A percentile compares a stretch with the other conserved stretches of the same genome.
Evolutionary conservation across 2,888 invertebrate species (phyloP).

Genomic region (Drosophila silvestris): DNA sequence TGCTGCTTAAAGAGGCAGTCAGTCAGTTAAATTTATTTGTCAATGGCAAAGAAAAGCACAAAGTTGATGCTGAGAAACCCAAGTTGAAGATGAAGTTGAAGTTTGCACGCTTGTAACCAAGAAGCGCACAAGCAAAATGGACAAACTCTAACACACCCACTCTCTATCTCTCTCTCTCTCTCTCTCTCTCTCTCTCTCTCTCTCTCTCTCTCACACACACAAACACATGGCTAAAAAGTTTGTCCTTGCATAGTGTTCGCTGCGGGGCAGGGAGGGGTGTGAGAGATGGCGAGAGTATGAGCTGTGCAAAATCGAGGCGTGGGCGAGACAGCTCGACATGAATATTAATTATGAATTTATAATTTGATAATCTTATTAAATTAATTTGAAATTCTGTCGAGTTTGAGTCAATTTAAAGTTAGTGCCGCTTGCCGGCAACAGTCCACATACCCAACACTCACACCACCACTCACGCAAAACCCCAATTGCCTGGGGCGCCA

Average conservation of each 20-base stretch:
- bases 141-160: slow-evolving; percentile 26
- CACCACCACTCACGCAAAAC: background rate
- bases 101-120: slow-evolving; percentile 63
- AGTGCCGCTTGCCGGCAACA: slow-evolving; percentile 33
- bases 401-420: slow-evolving; percentile 79
- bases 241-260: slow-evolving; percentile 38
- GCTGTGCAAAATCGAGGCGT: slow-evolving; percentile 6
- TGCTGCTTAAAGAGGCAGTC: slow-evolving; percentile 25
- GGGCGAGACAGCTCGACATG: slow-evolving; percentile 57
- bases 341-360: slow-evolving; percentile 80
- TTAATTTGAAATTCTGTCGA: slow-evolving; percentile 77
- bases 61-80: slow-evolving; percentile 40
- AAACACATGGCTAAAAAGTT: slow-evolving; percentile 46
- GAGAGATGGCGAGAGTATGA: background rate
- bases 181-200: background rate
- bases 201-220: slow-evolving; percentile 5
- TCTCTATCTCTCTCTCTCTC: background rate
- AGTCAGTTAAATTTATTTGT: slow-evolving; percentile 68
- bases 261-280: background rate
- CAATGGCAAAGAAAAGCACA: slow-evolving; percentile 78
- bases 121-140: slow-evolving; percentile 58
- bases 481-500: background rate
- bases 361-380: slow-evolving; percentile 82
- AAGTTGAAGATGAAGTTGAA: slow-evolving; percentile 47
- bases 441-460: background rate